Conservation (phyloP, 1,140 invertebrate genomes). For the Polypedilum vanderplanki region DNA sequence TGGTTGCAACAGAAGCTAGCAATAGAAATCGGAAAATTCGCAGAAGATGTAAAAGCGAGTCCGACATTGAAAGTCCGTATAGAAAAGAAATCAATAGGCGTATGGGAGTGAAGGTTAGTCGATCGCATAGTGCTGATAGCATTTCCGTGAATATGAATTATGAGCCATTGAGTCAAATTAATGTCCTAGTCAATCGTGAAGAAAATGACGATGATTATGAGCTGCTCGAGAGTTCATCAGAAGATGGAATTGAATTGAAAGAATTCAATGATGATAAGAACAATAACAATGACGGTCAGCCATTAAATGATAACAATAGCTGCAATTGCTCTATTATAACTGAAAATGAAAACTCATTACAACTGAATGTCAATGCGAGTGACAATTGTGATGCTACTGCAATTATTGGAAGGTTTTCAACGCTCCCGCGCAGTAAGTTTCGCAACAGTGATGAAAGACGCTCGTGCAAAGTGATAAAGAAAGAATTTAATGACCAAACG, state of each 20-base stretch:
- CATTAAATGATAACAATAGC: neutral
- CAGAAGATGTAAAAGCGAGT: neutral
- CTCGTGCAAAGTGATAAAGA: neutral
- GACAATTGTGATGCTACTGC: neutral
- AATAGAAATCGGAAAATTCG: neutral
- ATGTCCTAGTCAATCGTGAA: neutral
- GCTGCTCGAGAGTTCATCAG: neutral
- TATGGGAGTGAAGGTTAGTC: neutral
- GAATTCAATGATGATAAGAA: neutral
- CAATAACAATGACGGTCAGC: neutral
- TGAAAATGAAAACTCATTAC: neutral
- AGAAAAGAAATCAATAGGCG: neutral
- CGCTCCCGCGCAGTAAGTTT: neutral
- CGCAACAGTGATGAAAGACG: neutral
- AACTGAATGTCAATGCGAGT: neutral
- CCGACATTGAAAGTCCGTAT: neutral
- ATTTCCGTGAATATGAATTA: neutral
- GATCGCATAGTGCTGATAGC: neutral
- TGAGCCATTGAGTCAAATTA: neutral
- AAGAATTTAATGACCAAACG: neutral
- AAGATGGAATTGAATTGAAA: neutral
- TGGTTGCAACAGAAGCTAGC: neutral
- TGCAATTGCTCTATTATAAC: neutral
- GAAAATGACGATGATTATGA: conserved; percentile 2
- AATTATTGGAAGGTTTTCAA: neutral